Percentiles rank a stretch among this genome's conserved stretches.
phyloP scores from a whole-genome alignment of 2,797 vertebrate genomes.

The Syngnathus rostellatus region DNA sequence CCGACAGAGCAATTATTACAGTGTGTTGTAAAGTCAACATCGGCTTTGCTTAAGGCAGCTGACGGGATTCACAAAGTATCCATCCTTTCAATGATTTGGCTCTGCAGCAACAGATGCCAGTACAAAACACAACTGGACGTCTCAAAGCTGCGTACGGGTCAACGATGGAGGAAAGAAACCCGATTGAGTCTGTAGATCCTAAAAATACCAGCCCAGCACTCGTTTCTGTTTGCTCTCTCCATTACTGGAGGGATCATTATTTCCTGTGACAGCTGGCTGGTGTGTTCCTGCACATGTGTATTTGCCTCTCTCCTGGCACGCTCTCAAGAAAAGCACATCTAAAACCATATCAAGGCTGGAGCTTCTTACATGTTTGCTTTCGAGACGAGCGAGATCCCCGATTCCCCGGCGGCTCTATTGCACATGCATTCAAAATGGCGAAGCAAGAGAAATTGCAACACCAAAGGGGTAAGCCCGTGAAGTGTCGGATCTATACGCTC shows the following conservation, averaged over 20 bases:
- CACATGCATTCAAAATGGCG: slow-evolving; percentile 38
- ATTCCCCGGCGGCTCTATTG: slow-evolving; percentile 26
- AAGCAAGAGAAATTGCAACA: slow-evolving; percentile 19
- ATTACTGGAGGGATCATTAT: slow-evolving; percentile 29
- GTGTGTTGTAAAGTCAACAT: slow-evolving; percentile 56
- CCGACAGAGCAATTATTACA: slow-evolving; percentile 53
- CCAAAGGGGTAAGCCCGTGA: slow-evolving; percentile 32
- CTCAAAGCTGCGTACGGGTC: slow-evolving; percentile 25
- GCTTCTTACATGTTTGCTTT: slow-evolving; percentile 35
- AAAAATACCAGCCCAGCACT: slow-evolving; percentile 26
- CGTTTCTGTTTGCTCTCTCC: slow-evolving; percentile 8
- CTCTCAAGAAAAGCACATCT: slow-evolving; percentile 32
- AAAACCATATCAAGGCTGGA: slow-evolving; percentile 37
- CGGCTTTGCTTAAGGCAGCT: slow-evolving; percentile 42
- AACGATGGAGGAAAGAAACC: slow-evolving; percentile 39
- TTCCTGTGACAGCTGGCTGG: slow-evolving; percentile 41
- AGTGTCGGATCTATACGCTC: slow-evolving; percentile 27
- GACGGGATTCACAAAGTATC: slow-evolving; percentile 39
- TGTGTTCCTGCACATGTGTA: slow-evolving; percentile 23
- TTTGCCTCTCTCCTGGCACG: slow-evolving; percentile 23
- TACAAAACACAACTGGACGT: slow-evolving; percentile 35
- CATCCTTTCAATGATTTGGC: slow-evolving; percentile 49
- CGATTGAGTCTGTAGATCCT: slow-evolving; percentile 44
- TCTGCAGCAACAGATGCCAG: slow-evolving; percentile 29
- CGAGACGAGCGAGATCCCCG: slow-evolving; percentile 30